Evolutionary conservation across 2,888 invertebrate genomes (phyloP), one percentile per base, ranked within the genome.

Genomic region (Zhuqinia jingwanae): DNA sequence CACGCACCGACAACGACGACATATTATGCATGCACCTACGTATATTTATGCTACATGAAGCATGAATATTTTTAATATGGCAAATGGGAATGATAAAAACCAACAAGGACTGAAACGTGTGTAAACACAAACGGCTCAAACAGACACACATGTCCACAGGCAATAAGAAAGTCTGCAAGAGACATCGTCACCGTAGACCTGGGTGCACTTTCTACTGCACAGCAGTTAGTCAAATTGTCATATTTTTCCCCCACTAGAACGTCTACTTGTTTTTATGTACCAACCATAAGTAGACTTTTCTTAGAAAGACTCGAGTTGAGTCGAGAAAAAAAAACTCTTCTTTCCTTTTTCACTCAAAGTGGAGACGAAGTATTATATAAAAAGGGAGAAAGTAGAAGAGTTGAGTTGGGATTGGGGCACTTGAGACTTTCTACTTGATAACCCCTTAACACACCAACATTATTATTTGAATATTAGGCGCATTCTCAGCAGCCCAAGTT

Each of bases 11-110:
- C n/a, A n/a, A n/a, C n/a, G n/a, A n/a, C n/a, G n/a, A n/a, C n/a
- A n/a, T n/a, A n/a, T n/a, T n/a, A n/a, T n/a, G n/a, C n/a, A n/a
- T n/a, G n/a, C n/a, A n/a, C n/a, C n/a, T n/a, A n/a, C n/a, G 36
- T 36, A 36, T 70, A 70, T 70, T 70, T 70, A 47, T 70, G 70
- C 45, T 70, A 70, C 70, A 70, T 70, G 70, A 70, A 70, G 47
- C 45, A 25, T 5, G 47, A 13, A 47, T 25, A 25, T n/a, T 70
- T 70, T 47, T 45, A 70, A 70, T 70, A 70, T 70, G 70, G 45
- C 70, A 70, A 70, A 70, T 47, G 47, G 47, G 25, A 25, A 47
- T 50, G 70, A 50, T 50, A 70, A 70, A 15, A 63, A 70, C 22
- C 47, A 47, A n/a, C 47, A n/a, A 17, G 22, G 22, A 22, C 22